Base-by-base conservation (phyloP, 2,888 invertebrate genomes). In the Panzeria rudis region DNA sequence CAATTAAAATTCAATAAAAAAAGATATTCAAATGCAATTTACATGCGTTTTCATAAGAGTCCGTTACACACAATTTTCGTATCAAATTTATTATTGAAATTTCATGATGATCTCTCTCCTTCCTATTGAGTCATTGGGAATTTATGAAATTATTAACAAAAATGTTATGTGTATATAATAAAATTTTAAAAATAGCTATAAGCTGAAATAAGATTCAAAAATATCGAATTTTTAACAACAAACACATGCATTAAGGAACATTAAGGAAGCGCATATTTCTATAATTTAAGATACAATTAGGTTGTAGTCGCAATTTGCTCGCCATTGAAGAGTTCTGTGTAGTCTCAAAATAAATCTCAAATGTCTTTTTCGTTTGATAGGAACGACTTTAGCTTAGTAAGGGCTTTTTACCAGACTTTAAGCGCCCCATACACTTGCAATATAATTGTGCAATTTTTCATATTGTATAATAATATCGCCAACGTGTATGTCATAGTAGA, bases 41-140 rank as follows among this genome's bases (percentile, higher is more conserved):
- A 15, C 7, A 50, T 69, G 62, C 62, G 52, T 17, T 44, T 62
- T 29, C 17, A 32, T 8, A 47, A 9, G 23, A 11, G n/a, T 29
- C 32, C 23, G n/a, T 8, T 23, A 50, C 7, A 73, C 73, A 38
- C 61, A 50, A 23, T 32, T 9, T 29, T 44, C 47, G 76, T 32
- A 23, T 52, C 41, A 44, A 44, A n/a, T 69, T 61, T 20, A 69
- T 17, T 41, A n/a, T 38, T 64, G n/a, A 8, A 52, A 76, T 7
- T 41, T 41, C 20, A 15, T 41, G 13, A 50, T 50, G 15, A 52
- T 78, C 38, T 61, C 9, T 20, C 7, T 29, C 8, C 20, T 35
- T 32, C 15, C 20, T 25, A 44, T 79, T 79, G 62, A 79, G 44
- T 79, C 79, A 72, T 62, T 50, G 71, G 54, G 15, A 79, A 64